Conservation (phyloP, 2,888 invertebrate species). For the Patella depressa region DNA sequence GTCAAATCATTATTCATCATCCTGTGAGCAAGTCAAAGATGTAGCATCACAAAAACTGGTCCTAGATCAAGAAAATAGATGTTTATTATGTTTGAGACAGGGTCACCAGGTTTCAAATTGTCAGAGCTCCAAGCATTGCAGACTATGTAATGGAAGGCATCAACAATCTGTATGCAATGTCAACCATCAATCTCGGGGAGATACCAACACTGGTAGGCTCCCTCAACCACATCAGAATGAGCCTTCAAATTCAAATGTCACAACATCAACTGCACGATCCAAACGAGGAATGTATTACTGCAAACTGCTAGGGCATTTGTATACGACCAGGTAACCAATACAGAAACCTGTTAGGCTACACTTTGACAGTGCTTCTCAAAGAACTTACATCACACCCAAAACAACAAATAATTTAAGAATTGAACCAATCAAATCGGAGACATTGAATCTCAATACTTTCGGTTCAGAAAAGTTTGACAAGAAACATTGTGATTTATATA, state of each 20-base stretch:
- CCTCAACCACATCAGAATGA: background rate
- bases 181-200: background rate
- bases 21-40: slow-evolving; percentile 7
- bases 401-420: no score
- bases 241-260: background rate
- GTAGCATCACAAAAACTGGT: background rate
- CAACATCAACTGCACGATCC: background rate
- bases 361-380: no score
- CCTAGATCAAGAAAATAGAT: background rate
- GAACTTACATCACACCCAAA: no score
- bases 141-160: background rate
- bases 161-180: slow-evolving; percentile 5
- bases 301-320: background rate
- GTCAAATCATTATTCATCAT: background rate
- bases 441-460: no score
- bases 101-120: slow-evolving; percentile 5
- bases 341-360: no score
- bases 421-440: no score
- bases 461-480: no score
- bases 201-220: background rate
- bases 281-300: slow-evolving; percentile 9
- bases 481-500: no score
- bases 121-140: background rate
- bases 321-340: no score
- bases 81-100: slow-evolving; percentile 12